Evolutionary conservation across 2,113 vertebrate genomes (phyloP).

Genomic region (Lepus timidus): DNA sequence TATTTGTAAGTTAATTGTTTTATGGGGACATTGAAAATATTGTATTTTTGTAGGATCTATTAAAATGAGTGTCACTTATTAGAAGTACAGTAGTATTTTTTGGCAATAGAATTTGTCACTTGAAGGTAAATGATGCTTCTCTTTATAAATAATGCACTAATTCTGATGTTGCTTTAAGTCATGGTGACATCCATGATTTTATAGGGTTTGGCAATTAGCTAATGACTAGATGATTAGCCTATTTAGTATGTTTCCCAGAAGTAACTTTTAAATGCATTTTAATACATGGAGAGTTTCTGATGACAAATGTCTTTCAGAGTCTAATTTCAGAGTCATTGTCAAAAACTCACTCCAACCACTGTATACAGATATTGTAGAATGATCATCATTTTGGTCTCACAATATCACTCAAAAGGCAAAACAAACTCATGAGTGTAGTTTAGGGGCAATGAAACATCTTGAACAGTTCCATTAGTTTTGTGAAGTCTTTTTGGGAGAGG

Average conservation of each 20-base stretch:
- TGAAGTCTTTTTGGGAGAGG: neutral
- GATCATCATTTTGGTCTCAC: neutral
- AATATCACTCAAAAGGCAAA: constrained; percentile 30
- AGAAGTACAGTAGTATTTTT: constrained; percentile 82
- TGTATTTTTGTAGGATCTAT: constrained; percentile 85
- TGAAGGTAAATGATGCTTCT: constrained; percentile 73
- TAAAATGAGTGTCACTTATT: constrained; percentile 83
- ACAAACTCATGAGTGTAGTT: neutral
- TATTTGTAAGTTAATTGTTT: constrained; percentile 85
- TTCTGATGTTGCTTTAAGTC: constrained; percentile 71
- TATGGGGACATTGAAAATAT: constrained; percentile 81
- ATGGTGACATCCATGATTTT: constrained; percentile 61
- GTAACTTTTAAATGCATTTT: constrained; percentile 69
- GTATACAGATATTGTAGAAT: neutral
- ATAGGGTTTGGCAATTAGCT: constrained; percentile 65
- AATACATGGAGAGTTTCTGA: constrained; percentile 66
- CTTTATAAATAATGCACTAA: constrained; percentile 72
- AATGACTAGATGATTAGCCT: constrained; percentile 58
- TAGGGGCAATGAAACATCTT: neutral
- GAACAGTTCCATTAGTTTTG: neutral
- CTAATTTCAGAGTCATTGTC: constrained; percentile 62
- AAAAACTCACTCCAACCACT: constrained; percentile 23
- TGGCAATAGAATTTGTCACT: constrained; percentile 80
- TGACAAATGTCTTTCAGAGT: constrained; percentile 69
- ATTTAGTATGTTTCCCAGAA: constrained; percentile 66